phyloP scores from a whole-genome alignment of 2,797 vertebrate genomes.

The Lepilemur septentrionalis region DNA sequence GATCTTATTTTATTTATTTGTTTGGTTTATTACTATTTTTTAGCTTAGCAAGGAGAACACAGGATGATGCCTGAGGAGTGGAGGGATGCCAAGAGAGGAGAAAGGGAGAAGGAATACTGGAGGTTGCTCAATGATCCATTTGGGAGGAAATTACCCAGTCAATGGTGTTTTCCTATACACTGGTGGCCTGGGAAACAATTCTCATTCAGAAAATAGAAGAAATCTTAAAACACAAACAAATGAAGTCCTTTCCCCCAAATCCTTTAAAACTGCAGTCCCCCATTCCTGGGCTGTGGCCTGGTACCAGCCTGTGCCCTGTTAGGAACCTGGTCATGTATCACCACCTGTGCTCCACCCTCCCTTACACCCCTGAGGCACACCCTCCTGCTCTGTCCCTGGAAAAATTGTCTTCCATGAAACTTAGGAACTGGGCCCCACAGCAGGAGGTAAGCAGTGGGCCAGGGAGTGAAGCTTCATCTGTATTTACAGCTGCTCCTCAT shows the following conservation, averaged over 20 bases:
- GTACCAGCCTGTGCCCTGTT: too few relatives aligned
- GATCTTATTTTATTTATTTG: background rate
- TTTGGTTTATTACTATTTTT: background rate
- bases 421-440: too few relatives aligned
- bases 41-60: background rate
- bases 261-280: background rate
- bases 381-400: too few relatives aligned
- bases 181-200: background rate
- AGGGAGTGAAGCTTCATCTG: too few relatives aligned
- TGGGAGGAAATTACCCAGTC: background rate
- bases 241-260: background rate
- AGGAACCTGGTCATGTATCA: too few relatives aligned
- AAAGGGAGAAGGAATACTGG: background rate
- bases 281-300: too few relatives aligned
- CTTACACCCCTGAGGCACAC: rapidly evolving
- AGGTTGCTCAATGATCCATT: background rate
- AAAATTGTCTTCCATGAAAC: too few relatives aligned
- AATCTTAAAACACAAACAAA: background rate
- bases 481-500: too few relatives aligned
- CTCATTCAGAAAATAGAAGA: background rate
- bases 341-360: too few relatives aligned
- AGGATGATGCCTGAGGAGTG: background rate
- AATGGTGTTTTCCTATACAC: background rate
- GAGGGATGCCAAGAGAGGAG: background rate
- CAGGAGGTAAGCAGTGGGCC: too few relatives aligned